Evolutionary conservation across 2,888 invertebrate genomes (phyloP).

Genomic region (Cryptops parisi): DNA sequence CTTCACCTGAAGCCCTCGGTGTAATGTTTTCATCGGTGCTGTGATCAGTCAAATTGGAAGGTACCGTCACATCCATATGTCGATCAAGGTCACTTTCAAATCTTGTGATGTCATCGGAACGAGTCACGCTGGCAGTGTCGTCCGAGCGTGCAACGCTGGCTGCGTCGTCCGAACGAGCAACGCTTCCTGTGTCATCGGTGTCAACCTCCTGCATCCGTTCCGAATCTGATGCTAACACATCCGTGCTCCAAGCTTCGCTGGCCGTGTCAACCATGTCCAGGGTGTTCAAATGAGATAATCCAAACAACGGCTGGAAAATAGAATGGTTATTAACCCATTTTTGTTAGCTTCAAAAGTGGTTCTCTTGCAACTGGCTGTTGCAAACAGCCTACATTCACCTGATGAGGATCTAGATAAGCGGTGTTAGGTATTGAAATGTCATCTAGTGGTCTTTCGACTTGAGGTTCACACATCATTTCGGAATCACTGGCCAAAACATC

Average conservation of each 20-base stretch:
- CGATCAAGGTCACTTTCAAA: slow-evolving; percentile 33
- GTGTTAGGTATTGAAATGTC: slow-evolving; percentile 7
- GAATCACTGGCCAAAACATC: slow-evolving; percentile 95
- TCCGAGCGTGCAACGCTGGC: slow-evolving; percentile 43
- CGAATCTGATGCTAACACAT: slow-evolving; percentile 84
- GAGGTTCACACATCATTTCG: slow-evolving; percentile 66
- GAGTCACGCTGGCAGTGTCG: slow-evolving; percentile 22
- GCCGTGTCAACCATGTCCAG: slow-evolving; percentile 78
- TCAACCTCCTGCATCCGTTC: slow-evolving; percentile 78
- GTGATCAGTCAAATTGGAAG: slow-evolving; percentile 15
- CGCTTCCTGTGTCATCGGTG: slow-evolving; percentile 47
- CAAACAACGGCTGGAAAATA: slow-evolving; percentile 1
- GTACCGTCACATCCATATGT: slow-evolving; percentile 22
- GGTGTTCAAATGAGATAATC: too few relatives aligned
- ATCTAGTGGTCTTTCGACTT: slow-evolving; percentile 14
- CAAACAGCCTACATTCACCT: slow-evolving; percentile 10
- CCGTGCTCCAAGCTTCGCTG: slow-evolving; percentile 97
- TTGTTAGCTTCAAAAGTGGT: too few relatives aligned
- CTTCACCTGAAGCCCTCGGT: slow-evolving; percentile 16
- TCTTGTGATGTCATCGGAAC: slow-evolving; percentile 60
- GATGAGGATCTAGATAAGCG: slow-evolving; percentile 10
- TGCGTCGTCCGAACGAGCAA: slow-evolving; percentile 37
- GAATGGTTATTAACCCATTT: too few relatives aligned
- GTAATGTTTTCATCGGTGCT: slow-evolving; percentile 16
- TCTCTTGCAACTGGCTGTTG: too few relatives aligned